phyloP scores from a whole-genome alignment of 2,797 vertebrate genomes.

The Muraenolepis orangiensis region DNA sequence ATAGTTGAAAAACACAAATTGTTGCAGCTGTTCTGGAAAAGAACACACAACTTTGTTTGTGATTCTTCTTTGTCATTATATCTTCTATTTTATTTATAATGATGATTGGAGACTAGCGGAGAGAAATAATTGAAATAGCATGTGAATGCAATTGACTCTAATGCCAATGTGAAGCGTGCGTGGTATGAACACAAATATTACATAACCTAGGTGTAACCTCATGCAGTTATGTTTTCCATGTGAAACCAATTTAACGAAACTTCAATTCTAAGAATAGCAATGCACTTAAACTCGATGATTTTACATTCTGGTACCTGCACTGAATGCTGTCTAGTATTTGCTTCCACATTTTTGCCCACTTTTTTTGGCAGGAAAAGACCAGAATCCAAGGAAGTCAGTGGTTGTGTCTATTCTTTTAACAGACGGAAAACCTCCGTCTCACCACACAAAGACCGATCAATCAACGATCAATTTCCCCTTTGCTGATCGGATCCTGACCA shows the following conservation, averaged over 20 bases:
- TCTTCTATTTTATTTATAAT: no score
- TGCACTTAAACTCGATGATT: background rate
- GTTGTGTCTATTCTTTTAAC: background rate
- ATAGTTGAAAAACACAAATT: background rate
- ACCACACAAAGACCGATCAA: background rate
- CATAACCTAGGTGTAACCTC: background rate
- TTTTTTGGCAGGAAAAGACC: background rate
- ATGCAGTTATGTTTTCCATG: background rate
- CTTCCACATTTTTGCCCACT: background rate
- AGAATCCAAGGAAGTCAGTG: background rate
- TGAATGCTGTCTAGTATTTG: background rate
- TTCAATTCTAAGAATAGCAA: background rate
- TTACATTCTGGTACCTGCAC: no score
- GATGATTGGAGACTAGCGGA: background rate
- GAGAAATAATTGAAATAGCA: background rate
- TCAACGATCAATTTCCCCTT: background rate
- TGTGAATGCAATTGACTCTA: background rate
- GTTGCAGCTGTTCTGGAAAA: background rate
- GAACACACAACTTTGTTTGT: background rate
- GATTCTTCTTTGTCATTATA: no score
- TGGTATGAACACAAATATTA: background rate
- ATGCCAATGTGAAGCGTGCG: background rate
- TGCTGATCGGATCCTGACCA: background rate
- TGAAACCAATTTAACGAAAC: background rate
- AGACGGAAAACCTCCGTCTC: background rate